These are phyloP conservation scores for Drosophila flavopinicola DNA, from an alignment of 2,888 invertebrate genomes.

Conservation along the genomic window DNA sequence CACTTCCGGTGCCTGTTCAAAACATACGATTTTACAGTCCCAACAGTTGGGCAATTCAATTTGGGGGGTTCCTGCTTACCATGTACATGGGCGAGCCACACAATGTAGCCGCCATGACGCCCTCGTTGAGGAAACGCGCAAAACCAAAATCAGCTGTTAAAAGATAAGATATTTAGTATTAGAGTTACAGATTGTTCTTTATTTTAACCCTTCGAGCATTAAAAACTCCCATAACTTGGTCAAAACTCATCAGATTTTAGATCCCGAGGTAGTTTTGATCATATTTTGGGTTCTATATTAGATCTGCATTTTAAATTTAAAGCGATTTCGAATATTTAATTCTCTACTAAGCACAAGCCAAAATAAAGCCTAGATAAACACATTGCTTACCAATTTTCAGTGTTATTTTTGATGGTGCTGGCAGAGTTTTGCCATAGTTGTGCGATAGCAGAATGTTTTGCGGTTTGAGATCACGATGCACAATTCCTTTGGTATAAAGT, in stretches of 20 bases:
- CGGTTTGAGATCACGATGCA: conserved; percentile 99
- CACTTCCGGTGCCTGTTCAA: conserved; percentile 95
- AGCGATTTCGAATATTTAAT: no score
- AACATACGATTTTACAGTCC: not conserved
- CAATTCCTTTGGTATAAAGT: conserved; percentile 98
- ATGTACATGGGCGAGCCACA: conserved; percentile 99
- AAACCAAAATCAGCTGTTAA: conserved; percentile 98
- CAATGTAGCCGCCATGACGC: conserved; percentile 99
- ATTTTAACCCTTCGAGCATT: no score
- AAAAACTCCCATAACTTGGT: no score
- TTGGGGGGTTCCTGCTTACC: conserved; percentile 86
- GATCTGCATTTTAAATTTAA: no score
- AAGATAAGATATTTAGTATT: not conserved
- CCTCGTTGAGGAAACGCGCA: conserved; percentile 98
- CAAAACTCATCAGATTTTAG: no score
- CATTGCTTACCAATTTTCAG: conserved; percentile 97
- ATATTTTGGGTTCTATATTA: no score
- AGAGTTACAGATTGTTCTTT: no score
- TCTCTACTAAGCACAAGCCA: no score
- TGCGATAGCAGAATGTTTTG: conserved; percentile 99
- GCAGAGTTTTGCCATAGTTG: conserved; percentile 84
- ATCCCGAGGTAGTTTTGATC: no score
- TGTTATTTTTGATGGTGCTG: conserved; percentile 91
- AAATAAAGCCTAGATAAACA: no score
- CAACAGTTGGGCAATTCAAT: not conserved